Conservation (phyloP, 2,113 vertebrate species). For the Scartelaos histophorus region DNA sequence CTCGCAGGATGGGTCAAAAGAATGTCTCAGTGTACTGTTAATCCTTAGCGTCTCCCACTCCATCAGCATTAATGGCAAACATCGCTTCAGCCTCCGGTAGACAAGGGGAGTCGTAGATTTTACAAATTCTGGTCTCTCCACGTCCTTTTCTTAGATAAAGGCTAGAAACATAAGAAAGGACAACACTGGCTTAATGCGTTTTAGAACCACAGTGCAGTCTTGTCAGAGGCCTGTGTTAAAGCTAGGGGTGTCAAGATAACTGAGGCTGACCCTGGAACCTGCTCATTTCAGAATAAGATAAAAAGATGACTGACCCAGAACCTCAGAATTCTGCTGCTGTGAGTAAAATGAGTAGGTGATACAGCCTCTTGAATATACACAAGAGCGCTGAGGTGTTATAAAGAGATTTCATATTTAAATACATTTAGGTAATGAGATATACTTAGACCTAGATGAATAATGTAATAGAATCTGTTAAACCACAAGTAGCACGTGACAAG, state of each 20-base stretch:
- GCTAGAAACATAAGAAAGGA: conserved; percentile 54
- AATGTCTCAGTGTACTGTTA: conserved; percentile 56
- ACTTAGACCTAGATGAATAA: too few relatives aligned
- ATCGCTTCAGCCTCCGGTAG: conserved; percentile 90
- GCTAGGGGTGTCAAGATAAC: not conserved
- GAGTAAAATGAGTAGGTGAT: too few relatives aligned
- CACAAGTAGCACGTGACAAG: too few relatives aligned
- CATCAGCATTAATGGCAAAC: conserved; percentile 89
- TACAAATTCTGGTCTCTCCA: conserved; percentile 90
- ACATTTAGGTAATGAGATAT: too few relatives aligned
- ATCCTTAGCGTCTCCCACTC: conserved; percentile 89
- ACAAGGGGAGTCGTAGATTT: conserved; percentile 91
- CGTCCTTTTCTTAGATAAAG: conserved; percentile 87
- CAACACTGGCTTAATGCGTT: not conserved
- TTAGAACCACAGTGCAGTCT: not conserved
- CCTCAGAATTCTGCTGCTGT: too few relatives aligned
- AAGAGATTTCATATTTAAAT: too few relatives aligned
- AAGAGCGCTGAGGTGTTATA: too few relatives aligned
- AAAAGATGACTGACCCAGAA: too few relatives aligned
- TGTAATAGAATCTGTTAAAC: too few relatives aligned
- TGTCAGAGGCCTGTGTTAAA: not conserved
- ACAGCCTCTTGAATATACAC: too few relatives aligned
- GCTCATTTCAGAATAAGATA: too few relatives aligned
- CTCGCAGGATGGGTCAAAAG: not conserved
- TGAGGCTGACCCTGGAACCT: not conserved